Conservation (phyloP, 1,140 invertebrate species). For the Zaprionus tsacasi region DNA sequence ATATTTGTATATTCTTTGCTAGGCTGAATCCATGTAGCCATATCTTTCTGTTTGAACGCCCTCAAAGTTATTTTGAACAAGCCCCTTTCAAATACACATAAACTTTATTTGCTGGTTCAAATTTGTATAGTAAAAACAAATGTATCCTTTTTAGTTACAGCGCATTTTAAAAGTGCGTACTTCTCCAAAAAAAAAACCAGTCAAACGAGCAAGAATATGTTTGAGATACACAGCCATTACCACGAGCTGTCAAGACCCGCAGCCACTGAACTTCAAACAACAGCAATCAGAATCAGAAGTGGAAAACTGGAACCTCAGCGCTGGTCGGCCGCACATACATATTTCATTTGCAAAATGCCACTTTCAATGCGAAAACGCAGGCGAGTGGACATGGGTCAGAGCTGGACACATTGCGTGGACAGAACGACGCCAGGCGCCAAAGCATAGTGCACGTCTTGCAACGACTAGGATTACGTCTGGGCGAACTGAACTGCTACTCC, state of each 20-base stretch:
- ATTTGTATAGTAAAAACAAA: not conserved
- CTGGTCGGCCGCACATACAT: conserved; percentile 3
- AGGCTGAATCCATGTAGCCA: no score
- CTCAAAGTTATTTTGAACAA: no score
- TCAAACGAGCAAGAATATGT: conserved; percentile 1
- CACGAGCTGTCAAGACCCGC: conserved; percentile 1
- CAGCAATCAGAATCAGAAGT: conserved; percentile 6
- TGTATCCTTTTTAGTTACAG: not conserved
- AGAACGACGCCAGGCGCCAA: conserved; percentile 43
- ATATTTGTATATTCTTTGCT: not conserved
- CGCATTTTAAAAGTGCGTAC: not conserved
- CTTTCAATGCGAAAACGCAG: conserved; percentile 30
- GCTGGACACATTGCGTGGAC: conserved; percentile 37
- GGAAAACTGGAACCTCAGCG: not conserved
- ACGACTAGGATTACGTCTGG: conserved; percentile 21
- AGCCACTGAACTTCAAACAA: conserved; percentile 2
- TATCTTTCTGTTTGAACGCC: no score
- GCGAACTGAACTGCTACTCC: not conserved
- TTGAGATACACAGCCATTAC: not conserved
- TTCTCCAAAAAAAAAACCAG: not conserved
- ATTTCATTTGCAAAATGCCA: conserved; percentile 36
- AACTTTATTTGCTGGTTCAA: no score
- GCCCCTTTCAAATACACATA: no score
- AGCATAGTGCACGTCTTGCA: conserved; percentile 34
- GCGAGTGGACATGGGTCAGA: conserved; percentile 12